Evolutionary conservation across 2,113 vertebrate species (phyloP).

Genomic region (Elachura formosa): DNA sequence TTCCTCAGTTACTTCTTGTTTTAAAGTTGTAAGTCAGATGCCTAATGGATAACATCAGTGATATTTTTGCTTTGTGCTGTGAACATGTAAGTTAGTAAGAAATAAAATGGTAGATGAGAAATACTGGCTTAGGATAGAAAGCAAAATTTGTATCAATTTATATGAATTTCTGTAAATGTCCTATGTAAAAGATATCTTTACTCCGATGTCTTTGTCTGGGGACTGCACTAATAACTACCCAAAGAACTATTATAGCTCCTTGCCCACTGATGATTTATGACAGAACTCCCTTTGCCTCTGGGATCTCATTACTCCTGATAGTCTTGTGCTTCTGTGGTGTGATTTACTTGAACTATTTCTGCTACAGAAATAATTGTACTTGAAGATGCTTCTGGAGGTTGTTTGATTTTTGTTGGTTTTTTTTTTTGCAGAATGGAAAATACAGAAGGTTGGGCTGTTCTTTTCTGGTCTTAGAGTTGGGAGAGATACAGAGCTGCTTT

Average conservation of each 20-base stretch:
- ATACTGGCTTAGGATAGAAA: background rate
- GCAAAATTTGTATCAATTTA: background rate
- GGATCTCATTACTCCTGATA: conserved; percentile 15
- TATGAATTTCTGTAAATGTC: background rate
- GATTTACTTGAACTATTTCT: background rate
- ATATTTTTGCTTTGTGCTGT: background rate
- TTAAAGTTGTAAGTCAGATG: background rate
- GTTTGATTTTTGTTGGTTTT: background rate
- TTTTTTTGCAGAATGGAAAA: background rate
- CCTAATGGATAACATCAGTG: background rate
- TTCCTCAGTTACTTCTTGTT: background rate
- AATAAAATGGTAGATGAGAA: background rate
- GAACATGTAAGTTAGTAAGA: background rate
- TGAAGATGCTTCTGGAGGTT: background rate
- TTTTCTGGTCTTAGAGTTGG: background rate
- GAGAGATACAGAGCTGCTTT: background rate
- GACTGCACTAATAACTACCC: background rate
- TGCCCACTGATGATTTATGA: background rate
- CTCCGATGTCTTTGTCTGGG: background rate
- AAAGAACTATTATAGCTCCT: background rate
- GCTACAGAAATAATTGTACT: background rate
- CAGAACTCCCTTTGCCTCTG: background rate
- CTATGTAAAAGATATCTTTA: background rate
- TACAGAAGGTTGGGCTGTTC: background rate
- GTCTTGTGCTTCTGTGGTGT: background rate